Evolutionary conservation across 2,888 invertebrate genomes (phyloP).

Genomic region (Anthophora plumipes): DNA sequence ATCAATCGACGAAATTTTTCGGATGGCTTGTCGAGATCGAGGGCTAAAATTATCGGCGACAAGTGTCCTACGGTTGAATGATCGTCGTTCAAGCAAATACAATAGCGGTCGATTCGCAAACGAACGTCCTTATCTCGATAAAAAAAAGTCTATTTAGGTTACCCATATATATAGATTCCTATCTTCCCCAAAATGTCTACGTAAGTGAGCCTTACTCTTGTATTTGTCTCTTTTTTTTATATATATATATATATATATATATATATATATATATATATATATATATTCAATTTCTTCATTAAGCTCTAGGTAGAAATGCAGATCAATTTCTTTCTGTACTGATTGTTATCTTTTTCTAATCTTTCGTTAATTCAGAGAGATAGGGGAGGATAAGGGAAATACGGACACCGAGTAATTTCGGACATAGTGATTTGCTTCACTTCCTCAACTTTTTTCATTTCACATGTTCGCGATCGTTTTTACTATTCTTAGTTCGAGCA

Average conservation of each 20-base stretch:
- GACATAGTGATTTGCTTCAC: too few relatives aligned
- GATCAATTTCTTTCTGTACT: neutral
- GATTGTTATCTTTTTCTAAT: neutral
- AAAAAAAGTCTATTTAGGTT: conserved; percentile 36
- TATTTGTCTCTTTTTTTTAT: neutral
- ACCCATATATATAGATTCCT: conserved; percentile 4
- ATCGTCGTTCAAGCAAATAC: conserved; percentile 51
- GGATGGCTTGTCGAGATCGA: conserved; percentile 52
- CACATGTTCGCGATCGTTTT: too few relatives aligned
- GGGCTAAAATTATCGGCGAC: conserved; percentile 60
- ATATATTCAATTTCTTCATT: too few relatives aligned
- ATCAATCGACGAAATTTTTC: conserved; percentile 61
- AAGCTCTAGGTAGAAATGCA: neutral
- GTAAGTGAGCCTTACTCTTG: neutral
- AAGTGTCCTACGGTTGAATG: conserved; percentile 56
- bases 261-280: neutral
- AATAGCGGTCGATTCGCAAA: conserved; percentile 55
- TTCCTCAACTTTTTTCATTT: too few relatives aligned
- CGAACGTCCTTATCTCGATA: conserved; percentile 51
- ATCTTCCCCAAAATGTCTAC: conserved; percentile 22
- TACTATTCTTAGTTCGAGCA: too few relatives aligned
- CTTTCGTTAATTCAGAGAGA: neutral
- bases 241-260: conserved; percentile 7
- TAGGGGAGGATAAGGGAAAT: too few relatives aligned
- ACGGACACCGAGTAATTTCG: too few relatives aligned